Evolutionary conservation across 2,113 vertebrate species (phyloP), one percentile per base, ranked within the genome.

Genomic region (Peucedramus taeniatus): DNA sequence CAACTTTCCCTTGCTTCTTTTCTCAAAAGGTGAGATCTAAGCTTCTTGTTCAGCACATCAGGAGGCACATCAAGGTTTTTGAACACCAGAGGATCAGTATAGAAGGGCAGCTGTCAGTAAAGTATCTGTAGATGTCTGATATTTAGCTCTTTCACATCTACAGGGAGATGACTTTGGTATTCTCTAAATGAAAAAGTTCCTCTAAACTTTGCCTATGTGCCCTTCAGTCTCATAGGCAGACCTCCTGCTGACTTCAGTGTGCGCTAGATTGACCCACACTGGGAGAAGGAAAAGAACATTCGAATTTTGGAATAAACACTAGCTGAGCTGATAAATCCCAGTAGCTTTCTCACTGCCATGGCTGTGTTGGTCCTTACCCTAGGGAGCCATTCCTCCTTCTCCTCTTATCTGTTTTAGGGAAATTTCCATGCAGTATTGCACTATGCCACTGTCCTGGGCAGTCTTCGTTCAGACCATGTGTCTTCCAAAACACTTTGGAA

Each of bases 191-290:
- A 49, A 75, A 44, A 94, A 47, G 22, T 56, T 90, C 82, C 53
- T 85, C 24, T 40, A 1, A 93, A 76, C 54, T 93, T 95, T 93
- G 47, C 56, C 11, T 66, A 2, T 82, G n/a, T 69, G 45, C 26
- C 65, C 44, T 78, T 74, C 64, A 78, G 22, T 50, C 42, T 90
- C 30, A 22, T 8, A 53, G 40, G 44, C 1, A 37, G 87, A 76
- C 9, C 9, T 92, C 47, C 33, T 2, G 4, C 35, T 60, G 83
- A 45, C 64, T 80, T 74, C 33, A 63, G 59, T 21, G 50, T 66
- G 45, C 0, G 0, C 49, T 60, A 21, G 60, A n/a, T 51, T 1
- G 4, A 20, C 68, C n/a, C 50, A 8, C n/a, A 20, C 13, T 61
- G 28, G 53, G 37, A 88, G 45, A 87, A 85, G 37, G 42, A 40